phyloP scores from a whole-genome alignment of 2,797 vertebrate species.

The Sebastes baramenuke region DNA sequence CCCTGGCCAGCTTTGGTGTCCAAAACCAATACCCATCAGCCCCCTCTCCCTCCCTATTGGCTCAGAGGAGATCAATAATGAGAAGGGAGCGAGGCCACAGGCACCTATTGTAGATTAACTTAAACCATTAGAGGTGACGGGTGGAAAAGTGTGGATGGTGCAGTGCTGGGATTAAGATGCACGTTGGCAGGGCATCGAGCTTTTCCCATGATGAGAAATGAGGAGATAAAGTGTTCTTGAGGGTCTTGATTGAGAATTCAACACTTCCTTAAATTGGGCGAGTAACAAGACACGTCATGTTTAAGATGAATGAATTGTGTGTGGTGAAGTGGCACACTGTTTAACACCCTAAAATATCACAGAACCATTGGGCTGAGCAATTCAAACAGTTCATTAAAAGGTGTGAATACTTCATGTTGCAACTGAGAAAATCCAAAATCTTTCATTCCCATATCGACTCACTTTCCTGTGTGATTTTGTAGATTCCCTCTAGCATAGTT shows the following conservation, averaged over 20 bases:
- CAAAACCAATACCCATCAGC: slow-evolving; percentile 63
- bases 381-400: neutral
- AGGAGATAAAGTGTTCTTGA: neutral
- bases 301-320: neutral
- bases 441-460: slow-evolving; percentile 5
- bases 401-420: neutral
- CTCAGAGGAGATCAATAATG: slow-evolving; percentile 46
- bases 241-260: neutral
- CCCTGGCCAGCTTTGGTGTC: slow-evolving; percentile 26
- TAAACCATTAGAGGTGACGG: slow-evolving; percentile 19
- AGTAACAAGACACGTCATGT: neutral
- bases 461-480: neutral
- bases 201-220: neutral
- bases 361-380: neutral
- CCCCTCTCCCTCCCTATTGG: neutral
- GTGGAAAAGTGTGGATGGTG: slow-evolving; percentile 23
- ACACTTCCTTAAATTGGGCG: neutral
- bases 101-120: slow-evolving; percentile 36
- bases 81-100: slow-evolving; percentile 3
- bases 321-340: neutral
- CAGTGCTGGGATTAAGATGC: slow-evolving; percentile 17
- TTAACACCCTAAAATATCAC: neutral
- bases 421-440: neutral
- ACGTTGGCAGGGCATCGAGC: neutral
- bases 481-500: neutral